phyloP scores from a whole-genome alignment of 2,888 invertebrate genomes.

The Andrena camellia region DNA sequence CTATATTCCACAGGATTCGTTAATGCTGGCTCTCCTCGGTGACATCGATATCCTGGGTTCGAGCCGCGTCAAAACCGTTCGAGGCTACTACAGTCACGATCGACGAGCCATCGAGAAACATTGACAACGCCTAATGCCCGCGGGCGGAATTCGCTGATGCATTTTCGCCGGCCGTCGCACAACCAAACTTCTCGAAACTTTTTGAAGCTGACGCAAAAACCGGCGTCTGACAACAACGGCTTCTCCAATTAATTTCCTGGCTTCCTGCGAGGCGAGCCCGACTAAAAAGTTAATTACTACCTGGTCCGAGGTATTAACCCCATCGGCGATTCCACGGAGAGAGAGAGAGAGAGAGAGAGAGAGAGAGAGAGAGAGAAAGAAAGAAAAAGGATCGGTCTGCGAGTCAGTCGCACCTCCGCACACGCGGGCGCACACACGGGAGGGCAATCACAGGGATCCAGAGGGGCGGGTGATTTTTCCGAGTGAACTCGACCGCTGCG shows the following conservation, averaged over 20 bases:
- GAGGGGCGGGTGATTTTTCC: constrained; percentile 32
- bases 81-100: neutral
- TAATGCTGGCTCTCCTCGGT: neutral
- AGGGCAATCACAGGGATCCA: neutral
- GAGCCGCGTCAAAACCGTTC: neutral
- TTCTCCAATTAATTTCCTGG: constrained; percentile 30
- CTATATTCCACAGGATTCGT: neutral
- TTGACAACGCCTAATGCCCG: neutral
- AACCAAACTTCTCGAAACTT: constrained; percentile 14
- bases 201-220: neutral
- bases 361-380: neutral
- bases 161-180: neutral
- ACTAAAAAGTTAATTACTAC: constrained; percentile 46
- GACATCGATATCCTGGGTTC: neutral
- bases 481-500: constrained; percentile 21
- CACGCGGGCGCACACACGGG: neutral
- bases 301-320: constrained; percentile 21
- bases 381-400: neutral
- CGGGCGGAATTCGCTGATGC: neutral
- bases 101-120: too few species aligned
- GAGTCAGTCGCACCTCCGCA: neutral
- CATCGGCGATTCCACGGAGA: constrained; percentile 13
- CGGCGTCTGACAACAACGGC: constrained; percentile 6
- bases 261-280: neutral
- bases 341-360: neutral